Conservation (phyloP, 2,113 vertebrate species). For the Saiga tatarica region DNA sequence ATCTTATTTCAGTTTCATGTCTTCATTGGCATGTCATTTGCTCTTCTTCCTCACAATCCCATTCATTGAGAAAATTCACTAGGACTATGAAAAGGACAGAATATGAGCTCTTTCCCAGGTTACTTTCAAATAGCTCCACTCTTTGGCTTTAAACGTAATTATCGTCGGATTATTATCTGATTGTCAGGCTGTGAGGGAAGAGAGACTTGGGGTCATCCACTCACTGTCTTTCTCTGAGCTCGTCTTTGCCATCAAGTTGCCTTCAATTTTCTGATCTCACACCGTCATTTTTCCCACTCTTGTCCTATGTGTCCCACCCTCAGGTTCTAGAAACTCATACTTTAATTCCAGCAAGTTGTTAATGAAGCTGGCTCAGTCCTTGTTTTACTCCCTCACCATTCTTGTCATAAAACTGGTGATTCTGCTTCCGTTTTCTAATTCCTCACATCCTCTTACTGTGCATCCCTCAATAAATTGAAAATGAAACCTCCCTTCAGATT, state of each 20-base stretch:
- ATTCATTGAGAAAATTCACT: background rate
- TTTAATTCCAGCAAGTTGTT: background rate
- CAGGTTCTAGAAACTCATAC: accelerated
- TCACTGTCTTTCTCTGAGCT: accelerated
- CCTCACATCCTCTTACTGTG: background rate
- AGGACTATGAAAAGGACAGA: background rate
- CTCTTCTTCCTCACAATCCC: background rate
- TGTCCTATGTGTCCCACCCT: background rate
- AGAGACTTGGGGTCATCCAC: background rate
- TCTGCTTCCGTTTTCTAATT: background rate
- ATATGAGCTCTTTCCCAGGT: background rate
- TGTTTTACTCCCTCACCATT: background rate
- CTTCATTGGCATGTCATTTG: background rate
- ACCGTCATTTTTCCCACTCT: background rate
- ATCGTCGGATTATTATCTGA: background rate
- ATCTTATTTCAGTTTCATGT: accelerated
- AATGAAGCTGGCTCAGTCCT: background rate
- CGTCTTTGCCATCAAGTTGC: accelerated
- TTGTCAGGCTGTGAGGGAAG: background rate
- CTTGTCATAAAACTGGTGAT: background rate
- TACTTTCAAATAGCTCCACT: background rate
- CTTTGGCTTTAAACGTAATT: background rate
- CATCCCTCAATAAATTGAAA: background rate
- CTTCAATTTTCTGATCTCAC: background rate
- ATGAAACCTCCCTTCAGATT: background rate